phyloP scores from a whole-genome alignment of 2,888 invertebrate species.

The Parnassius mnemosyne region DNA sequence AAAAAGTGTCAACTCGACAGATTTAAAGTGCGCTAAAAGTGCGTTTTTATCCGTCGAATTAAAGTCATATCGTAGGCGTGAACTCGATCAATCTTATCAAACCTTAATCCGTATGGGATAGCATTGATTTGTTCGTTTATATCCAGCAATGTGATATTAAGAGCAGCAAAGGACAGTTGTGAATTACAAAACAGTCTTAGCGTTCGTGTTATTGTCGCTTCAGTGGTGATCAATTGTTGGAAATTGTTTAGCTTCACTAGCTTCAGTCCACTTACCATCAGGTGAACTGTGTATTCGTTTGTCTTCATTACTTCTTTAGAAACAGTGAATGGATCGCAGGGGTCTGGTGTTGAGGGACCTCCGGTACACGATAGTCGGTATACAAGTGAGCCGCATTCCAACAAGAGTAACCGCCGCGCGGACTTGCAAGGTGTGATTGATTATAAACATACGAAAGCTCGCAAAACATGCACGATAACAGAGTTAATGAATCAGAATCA shows the following conservation, averaged over 20 bases:
- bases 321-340: conserved; percentile 38
- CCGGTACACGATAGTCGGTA: conserved; percentile 51
- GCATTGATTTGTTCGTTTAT: conserved; percentile 32
- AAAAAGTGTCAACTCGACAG: too few relatives aligned
- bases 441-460: not conserved
- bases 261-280: too few relatives aligned
- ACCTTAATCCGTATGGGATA: conserved; percentile 31
- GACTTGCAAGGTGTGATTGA: conserved; percentile 35
- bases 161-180: too few relatives aligned
- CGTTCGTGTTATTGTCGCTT: too few relatives aligned
- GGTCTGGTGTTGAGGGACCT: conserved; percentile 37
- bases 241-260: too few relatives aligned
- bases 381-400: conserved; percentile 44
- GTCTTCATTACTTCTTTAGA: too few relatives aligned
- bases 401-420: conserved; percentile 33
- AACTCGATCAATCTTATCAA: conserved; percentile 35
- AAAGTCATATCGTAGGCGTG: not conserved
- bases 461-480: too few relatives aligned
- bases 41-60: not conserved
- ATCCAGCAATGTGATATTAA: not conserved
- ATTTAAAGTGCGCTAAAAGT: not conserved
- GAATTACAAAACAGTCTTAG: too few relatives aligned
- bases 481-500: too few relatives aligned
- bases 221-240: too few relatives aligned
- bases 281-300: too few relatives aligned